Conservation (phyloP, 2,113 vertebrate genomes). For the Paramisgurnus dabryanus region DNA sequence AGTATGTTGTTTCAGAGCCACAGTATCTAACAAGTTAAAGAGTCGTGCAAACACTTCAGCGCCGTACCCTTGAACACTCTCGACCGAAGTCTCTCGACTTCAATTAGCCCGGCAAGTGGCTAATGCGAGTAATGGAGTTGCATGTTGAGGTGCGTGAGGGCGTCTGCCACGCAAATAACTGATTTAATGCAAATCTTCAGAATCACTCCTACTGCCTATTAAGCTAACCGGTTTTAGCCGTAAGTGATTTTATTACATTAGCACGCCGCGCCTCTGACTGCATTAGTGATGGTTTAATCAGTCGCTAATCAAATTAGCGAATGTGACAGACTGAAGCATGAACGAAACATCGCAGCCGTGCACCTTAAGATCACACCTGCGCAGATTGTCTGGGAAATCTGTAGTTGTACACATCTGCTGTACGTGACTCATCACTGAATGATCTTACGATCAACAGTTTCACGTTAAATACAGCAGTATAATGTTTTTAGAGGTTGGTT, state of each 20-base stretch:
- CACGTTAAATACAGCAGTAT: too few relatives aligned
- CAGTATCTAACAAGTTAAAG: not conserved
- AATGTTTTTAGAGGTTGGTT: too few relatives aligned
- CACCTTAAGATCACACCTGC: constrained; percentile 73
- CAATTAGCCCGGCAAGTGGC: constrained; percentile 71
- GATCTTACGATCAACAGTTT: too few relatives aligned
- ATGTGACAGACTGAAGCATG: constrained; percentile 64
- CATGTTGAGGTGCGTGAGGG: constrained; percentile 68
- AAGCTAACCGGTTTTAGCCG: constrained; percentile 80
- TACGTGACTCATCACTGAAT: not conserved
- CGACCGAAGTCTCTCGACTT: constrained; percentile 58
- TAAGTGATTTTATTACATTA: constrained; percentile 83
- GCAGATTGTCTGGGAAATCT: constrained; percentile 56
- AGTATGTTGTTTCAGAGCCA: not conserved
- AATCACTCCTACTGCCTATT: constrained; percentile 78
- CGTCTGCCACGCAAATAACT: constrained; percentile 79
- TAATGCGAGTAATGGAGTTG: constrained; percentile 77
- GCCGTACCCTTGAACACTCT: constrained; percentile 68
- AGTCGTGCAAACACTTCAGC: constrained; percentile 41
- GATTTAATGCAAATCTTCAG: constrained; percentile 79
- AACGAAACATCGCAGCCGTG: constrained; percentile 63
- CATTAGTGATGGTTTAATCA: constrained; percentile 81
- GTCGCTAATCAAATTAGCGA: constrained; percentile 77
- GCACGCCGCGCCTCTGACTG: constrained; percentile 76
- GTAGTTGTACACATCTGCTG: constrained; percentile 36